Conservation (phyloP, 1,140 invertebrate species). For the Pseudomyrmex gracilis region DNA sequence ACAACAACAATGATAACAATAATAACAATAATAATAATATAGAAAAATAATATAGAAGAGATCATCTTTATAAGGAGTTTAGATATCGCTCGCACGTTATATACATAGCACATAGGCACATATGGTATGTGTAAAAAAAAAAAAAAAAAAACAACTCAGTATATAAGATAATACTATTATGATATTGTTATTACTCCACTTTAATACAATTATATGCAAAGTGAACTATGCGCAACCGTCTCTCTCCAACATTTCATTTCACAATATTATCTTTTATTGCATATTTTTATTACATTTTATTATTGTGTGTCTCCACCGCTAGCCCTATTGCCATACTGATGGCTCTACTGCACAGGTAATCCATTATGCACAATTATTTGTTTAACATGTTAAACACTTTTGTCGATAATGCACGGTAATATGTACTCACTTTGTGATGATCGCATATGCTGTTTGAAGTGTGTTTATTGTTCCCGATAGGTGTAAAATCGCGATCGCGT, state of each 20-base stretch:
- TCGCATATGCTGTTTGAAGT: slow-evolving; percentile 32
- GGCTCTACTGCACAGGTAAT: slow-evolving; percentile 94
- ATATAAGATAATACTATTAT: neutral
- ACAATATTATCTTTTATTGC: slow-evolving; percentile 83
- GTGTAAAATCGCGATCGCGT: slow-evolving; percentile 3
- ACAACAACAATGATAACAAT: too few relatives aligned
- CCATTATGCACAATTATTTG: slow-evolving; percentile 84
- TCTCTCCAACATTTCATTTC: slow-evolving; percentile 77
- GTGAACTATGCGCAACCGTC: slow-evolving; percentile 80
- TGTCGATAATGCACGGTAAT: slow-evolving; percentile 83
- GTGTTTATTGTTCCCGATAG: slow-evolving; percentile 10
- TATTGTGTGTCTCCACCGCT: slow-evolving; percentile 87
- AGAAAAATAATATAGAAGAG: too few relatives aligned
- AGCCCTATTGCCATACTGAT: slow-evolving; percentile 95
- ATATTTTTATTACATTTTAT: slow-evolving; percentile 85
- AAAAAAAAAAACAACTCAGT: too few relatives aligned
- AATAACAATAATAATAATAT: neutral
- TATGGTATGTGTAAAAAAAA: too few relatives aligned
- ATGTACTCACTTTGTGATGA: slow-evolving; percentile 49
- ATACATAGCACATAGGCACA: too few relatives aligned
- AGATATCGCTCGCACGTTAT: slow-evolving; percentile 7
- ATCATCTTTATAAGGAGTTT: neutral
- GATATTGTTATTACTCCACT: neutral
- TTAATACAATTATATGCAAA: slow-evolving; percentile 42
- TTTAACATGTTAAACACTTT: slow-evolving; percentile 79